Percentiles rank a stretch among this genome's conserved stretches.
phyloP scores from a whole-genome alignment of 2,797 vertebrate genomes.

The Mionectes olivaceus region DNA sequence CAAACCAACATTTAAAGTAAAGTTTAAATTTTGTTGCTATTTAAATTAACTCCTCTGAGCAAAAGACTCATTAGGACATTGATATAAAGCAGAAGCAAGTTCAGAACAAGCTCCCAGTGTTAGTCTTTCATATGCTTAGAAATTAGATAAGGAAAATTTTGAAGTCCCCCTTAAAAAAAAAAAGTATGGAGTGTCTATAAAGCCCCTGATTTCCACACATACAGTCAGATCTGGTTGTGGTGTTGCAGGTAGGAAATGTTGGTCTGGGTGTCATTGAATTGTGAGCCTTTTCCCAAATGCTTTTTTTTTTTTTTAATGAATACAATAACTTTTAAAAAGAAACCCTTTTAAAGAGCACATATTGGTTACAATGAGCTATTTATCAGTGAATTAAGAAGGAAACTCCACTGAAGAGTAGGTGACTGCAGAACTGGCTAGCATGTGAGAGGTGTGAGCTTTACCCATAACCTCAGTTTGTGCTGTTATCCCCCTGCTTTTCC shows the following conservation, averaged over 20 bases:
- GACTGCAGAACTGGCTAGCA: not conserved
- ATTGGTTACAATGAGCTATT: not conserved
- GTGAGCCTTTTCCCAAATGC: not conserved
- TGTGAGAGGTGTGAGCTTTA: fast-evolving
- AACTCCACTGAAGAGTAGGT: not conserved
- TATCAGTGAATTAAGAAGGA: not conserved
- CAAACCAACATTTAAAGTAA: not conserved
- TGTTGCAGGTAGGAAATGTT: fast-evolving
- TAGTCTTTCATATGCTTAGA: not conserved
- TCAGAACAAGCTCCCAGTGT: not conserved
- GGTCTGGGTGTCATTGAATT: not conserved
- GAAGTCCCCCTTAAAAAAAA: not conserved
- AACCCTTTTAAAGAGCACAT: not conserved
- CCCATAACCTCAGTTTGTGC: not conserved
- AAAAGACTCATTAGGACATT: not conserved
- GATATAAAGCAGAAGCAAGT: not conserved
- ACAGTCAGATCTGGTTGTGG: not conserved
- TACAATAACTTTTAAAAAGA: not conserved
- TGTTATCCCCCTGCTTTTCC: not conserved
- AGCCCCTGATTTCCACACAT: not conserved
- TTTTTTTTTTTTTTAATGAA: not conserved
- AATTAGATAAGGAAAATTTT: not conserved
- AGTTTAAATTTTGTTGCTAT: not conserved
- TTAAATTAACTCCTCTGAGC: not conserved
- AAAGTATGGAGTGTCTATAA: fast-evolving